Evolutionary conservation across 1,140 invertebrate species (phyloP).

Genomic region (Bicyclus anynana): DNA sequence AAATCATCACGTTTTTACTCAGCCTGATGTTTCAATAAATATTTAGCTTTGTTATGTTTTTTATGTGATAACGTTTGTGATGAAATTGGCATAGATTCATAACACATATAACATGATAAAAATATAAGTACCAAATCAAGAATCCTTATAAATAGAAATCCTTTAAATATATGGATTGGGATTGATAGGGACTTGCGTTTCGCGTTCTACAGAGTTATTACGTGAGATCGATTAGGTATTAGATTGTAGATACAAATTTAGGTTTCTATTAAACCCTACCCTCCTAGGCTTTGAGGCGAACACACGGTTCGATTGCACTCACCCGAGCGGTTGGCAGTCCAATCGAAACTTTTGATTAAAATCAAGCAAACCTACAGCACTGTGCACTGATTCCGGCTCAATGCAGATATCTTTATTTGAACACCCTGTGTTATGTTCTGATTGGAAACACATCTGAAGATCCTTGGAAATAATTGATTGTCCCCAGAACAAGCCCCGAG

Average conservation of each 20-base stretch:
- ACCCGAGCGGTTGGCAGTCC: constrained; percentile 55
- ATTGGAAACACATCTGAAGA: constrained; percentile 34
- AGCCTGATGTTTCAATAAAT: too few species aligned
- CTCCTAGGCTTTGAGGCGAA: constrained; percentile 33
- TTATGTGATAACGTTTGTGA: too few species aligned
- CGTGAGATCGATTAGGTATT: constrained; percentile 59
- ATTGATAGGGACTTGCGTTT: too few species aligned
- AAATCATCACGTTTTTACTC: too few species aligned
- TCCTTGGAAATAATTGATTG: background rate
- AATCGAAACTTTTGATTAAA: constrained; percentile 77
- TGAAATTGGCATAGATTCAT: too few species aligned
- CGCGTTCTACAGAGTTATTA: too few species aligned
- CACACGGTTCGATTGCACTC: constrained; percentile 53
- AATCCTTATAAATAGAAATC: too few species aligned
- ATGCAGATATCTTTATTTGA: constrained; percentile 72
- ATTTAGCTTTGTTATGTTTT: too few species aligned
- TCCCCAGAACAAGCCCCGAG: too few species aligned
- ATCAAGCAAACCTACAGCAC: constrained; percentile 67
- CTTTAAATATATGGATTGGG: too few species aligned
- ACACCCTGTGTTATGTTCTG: constrained; percentile 50
- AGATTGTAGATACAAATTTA: constrained; percentile 58
- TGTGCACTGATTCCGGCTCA: constrained; percentile 48
- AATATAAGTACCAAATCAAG: too few species aligned
- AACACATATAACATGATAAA: too few species aligned
- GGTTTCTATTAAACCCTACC: constrained; percentile 51